phyloP scores from a whole-genome alignment of 2,888 invertebrate species.

The Ecliptopera silaceata region DNA sequence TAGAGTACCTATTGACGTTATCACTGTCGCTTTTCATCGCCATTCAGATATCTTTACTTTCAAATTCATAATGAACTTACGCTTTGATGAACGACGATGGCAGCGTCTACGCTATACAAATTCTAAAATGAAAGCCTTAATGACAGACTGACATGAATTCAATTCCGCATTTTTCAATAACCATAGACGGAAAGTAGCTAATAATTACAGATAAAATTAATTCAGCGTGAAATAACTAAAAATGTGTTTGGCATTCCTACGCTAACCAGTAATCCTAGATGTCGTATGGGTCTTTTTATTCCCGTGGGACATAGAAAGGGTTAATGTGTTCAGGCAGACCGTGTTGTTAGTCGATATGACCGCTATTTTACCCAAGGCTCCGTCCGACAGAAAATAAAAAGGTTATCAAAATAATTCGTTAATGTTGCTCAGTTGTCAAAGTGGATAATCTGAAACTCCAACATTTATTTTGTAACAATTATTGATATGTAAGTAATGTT shows the following conservation, averaged over 20 bases:
- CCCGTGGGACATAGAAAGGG: conserved; percentile 58
- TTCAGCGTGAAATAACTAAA: conserved; percentile 4
- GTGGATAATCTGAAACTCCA: no score
- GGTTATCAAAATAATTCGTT: conserved; percentile 65
- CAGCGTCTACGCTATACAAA: conserved; percentile 7
- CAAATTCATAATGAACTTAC: conserved; percentile 20
- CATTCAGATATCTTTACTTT: conserved; percentile 3
- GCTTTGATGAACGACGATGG: conserved; percentile 12
- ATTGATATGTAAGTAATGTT: no score
- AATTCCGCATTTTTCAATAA: background rate
- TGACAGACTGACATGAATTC: background rate
- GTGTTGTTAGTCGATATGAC: conserved; percentile 58
- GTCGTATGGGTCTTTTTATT: conserved; percentile 42
- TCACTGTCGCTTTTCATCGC: conserved; percentile 5
- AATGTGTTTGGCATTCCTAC: conserved; percentile 32
- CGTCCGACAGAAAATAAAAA: conserved; percentile 57
- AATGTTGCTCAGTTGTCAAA: conserved; percentile 54
- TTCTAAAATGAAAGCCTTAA: conserved; percentile 17
- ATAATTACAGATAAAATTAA: background rate
- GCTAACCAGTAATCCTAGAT: conserved; percentile 38
- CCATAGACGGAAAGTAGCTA: background rate
- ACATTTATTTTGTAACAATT: no score
- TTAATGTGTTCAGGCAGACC: conserved; percentile 60
- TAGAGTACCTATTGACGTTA: conserved; percentile 10
- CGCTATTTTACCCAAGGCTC: conserved; percentile 56